A percentile compares a stretch with the other conserved stretches of the same genome.
Conservation (phyloP, 2,113 vertebrate genomes). For the Parus major region DNA sequence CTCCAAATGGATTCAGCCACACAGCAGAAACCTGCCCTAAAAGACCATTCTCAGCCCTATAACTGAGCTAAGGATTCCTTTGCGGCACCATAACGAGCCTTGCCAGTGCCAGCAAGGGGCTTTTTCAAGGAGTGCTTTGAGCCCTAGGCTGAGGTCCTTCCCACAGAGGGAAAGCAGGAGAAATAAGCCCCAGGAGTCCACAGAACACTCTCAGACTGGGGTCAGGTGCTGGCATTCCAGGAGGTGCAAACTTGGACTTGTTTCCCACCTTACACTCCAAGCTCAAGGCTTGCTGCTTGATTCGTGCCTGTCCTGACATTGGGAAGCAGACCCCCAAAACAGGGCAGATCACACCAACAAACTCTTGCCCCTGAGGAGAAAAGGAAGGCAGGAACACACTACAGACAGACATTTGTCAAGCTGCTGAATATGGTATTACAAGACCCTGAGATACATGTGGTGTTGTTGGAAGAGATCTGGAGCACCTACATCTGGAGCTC, state of each 20-base stretch:
- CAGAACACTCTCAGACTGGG: not conserved
- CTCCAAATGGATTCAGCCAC: not conserved
- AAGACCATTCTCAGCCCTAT: not conserved
- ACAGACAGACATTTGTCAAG: not conserved
- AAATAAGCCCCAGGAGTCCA: not conserved
- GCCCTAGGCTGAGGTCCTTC: not conserved
- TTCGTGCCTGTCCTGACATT: not conserved
- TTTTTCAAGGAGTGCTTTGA: not conserved
- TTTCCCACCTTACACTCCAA: not conserved
- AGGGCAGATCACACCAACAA: not conserved
- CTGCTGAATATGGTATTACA: not conserved
- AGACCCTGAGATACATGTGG: not conserved
- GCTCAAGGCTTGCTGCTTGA: not conserved
- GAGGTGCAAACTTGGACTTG: not conserved
- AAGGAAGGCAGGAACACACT: not conserved
- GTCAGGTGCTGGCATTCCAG: not conserved
- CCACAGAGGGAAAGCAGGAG: not conserved
- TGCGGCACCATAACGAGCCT: not conserved
- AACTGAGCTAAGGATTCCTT: not conserved
- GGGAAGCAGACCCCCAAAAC: not conserved
- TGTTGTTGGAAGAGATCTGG: not conserved
- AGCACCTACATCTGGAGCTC: not conserved
- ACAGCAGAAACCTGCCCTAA: not conserved
- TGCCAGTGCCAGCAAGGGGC: fast-evolving
- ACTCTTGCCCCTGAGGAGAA: not conserved